Percentiles rank a stretch among this genome's conserved stretches.
These are phyloP conservation scores for Hydropsyche tenuis DNA, from an alignment of 1,140 invertebrate genomes.

Conservation along the genomic window DNA sequence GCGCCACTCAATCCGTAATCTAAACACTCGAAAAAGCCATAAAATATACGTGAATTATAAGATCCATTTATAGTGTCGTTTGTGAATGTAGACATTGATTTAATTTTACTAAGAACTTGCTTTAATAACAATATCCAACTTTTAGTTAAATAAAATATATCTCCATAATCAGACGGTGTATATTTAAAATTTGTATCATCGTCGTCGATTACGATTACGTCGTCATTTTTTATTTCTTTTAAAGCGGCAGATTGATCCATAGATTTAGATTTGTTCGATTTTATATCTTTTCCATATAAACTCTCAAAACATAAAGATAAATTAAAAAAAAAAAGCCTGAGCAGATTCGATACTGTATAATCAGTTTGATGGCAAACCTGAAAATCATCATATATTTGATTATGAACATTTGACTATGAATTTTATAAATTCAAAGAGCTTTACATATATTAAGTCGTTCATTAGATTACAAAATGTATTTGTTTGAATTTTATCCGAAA, in stretches of 20 bases:
- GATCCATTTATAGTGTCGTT: background rate
- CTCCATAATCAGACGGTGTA: background rate
- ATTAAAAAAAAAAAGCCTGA: no score
- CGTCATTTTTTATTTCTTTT: no score
- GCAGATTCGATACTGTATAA: no score
- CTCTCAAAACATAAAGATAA: no score
- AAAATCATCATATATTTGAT: background rate
- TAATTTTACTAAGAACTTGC: background rate
- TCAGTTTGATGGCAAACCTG: no score
- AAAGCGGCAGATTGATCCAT: no score
- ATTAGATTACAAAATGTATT: background rate
- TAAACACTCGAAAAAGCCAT: background rate
- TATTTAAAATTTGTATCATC: background rate
- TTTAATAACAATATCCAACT: background rate
- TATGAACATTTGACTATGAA: background rate
- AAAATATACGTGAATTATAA: background rate
- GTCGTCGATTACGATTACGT: background rate
- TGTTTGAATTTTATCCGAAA: background rate
- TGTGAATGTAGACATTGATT: background rate
- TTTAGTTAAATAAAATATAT: background rate
- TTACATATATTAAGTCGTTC: background rate
- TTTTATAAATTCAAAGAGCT: background rate
- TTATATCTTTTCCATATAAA: no score
- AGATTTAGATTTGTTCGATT: no score
- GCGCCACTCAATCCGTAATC: background rate